Evolutionary conservation across 1,140 invertebrate species (phyloP).

Genomic region (Oreohelix idahoensis): DNA sequence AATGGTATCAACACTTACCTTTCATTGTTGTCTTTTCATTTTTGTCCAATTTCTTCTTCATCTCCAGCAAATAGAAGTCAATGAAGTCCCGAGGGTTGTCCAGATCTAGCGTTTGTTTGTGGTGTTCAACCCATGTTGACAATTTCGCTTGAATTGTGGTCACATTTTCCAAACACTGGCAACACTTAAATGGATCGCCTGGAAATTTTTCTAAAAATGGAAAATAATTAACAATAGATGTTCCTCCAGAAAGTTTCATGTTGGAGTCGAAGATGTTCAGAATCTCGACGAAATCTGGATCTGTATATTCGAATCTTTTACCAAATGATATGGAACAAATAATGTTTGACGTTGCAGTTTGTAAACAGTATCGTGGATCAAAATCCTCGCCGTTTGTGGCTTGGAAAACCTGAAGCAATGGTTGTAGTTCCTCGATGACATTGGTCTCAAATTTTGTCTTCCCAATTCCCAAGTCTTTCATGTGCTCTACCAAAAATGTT

Average conservation of each 20-base stretch:
- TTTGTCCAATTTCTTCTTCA: constrained; percentile 34
- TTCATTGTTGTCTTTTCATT: constrained; percentile 40
- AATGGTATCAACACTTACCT: no score
- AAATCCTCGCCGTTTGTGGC: constrained; percentile 31
- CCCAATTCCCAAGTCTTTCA: constrained; percentile 84
- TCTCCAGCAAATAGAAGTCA: constrained; percentile 55
- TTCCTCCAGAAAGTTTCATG: constrained; percentile 45
- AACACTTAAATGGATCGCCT: constrained; percentile 50
- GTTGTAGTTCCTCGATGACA: constrained; percentile 78
- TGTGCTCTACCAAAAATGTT: constrained; percentile 80
- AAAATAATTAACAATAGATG: constrained; percentile 51
- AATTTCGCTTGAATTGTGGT: constrained; percentile 45
- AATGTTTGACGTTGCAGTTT: constrained; percentile 77
- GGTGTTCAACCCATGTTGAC: constrained; percentile 45
- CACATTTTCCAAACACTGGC: constrained; percentile 44
- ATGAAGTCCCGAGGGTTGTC: constrained; percentile 59
- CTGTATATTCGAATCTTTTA: constrained; percentile 76
- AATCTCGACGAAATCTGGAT: constrained; percentile 59
- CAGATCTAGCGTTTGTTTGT: constrained; percentile 48
- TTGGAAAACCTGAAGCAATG: constrained; percentile 41
- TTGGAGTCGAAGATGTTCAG: constrained; percentile 49
- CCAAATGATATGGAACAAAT: constrained; percentile 91
- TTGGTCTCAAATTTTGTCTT: constrained; percentile 81
- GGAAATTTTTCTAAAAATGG: constrained; percentile 49
- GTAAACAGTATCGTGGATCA: constrained; percentile 46